Evolutionary conservation across 2,888 invertebrate genomes (phyloP).

Genomic region (Dynastes hyllus): DNA sequence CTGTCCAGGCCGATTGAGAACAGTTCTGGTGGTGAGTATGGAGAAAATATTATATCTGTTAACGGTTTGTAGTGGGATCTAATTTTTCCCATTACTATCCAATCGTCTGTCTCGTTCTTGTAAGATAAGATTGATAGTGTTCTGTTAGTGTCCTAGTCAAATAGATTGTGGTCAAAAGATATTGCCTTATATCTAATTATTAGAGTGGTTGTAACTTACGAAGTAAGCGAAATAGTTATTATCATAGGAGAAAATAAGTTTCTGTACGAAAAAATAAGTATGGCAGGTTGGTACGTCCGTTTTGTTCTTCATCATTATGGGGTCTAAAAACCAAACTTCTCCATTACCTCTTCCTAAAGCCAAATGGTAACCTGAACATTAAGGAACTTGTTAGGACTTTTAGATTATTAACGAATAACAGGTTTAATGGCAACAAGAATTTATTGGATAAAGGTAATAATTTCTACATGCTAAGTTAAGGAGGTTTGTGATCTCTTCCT

Average conservation of each 20-base stretch:
- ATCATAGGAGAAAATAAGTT: slow-evolving; percentile 74
- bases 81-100: slow-evolving; percentile 77
- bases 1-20: slow-evolving; percentile 77
- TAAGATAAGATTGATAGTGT: slow-evolving; percentile 74
- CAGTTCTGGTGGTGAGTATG: slow-evolving; percentile 70
- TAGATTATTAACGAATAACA: too few species aligned
- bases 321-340: slow-evolving; percentile 75
- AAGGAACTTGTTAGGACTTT: slow-evolving; percentile 14
- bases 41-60: slow-evolving; percentile 74
- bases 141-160: slow-evolving; percentile 72
- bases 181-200: neutral
- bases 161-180: neutral
- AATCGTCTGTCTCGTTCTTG: slow-evolving; percentile 67
- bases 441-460: too few species aligned
- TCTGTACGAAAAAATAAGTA: slow-evolving; percentile 70
- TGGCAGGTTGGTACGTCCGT: slow-evolving; percentile 71
- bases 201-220: slow-evolving; percentile 68
- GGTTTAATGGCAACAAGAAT: too few species aligned
- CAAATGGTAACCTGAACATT: slow-evolving; percentile 72
- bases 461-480: too few species aligned
- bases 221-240: slow-evolving; percentile 75
- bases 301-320: slow-evolving; percentile 73
- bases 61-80: slow-evolving; percentile 77
- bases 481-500: too few species aligned
- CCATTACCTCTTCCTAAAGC: slow-evolving; percentile 77